A percentile compares a stretch with the other conserved stretches of the same genome.
Evolutionary conservation across 2,113 vertebrate species (phyloP).

Genomic region (Perca fluviatilis): DNA sequence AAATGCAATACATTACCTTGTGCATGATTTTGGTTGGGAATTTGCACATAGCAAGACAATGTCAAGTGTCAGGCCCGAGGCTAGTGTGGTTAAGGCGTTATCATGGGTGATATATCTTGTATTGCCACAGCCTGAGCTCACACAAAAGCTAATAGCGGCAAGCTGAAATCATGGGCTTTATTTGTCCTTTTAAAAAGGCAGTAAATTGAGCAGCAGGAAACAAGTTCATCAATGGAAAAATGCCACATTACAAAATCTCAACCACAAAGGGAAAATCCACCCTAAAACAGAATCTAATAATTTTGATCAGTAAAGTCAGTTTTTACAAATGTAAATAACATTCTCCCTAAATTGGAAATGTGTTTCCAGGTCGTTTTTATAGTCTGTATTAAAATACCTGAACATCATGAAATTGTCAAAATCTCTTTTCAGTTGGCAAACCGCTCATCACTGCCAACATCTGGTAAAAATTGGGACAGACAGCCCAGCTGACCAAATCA

Average conservation of each 20-base stretch:
- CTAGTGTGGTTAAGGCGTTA: not conserved
- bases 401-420: not conserved
- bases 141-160: slow-evolving; percentile 10
- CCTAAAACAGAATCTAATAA: not conserved
- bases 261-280: not conserved
- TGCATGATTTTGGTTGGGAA: not conserved
- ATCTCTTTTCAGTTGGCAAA: not conserved
- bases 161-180: not conserved
- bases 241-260: not conserved
- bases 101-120: not conserved
- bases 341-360: not conserved
- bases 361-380: not conserved
- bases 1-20: too few species aligned
- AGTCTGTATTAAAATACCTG: not conserved
- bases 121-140: slow-evolving; percentile 27
- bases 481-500: not conserved
- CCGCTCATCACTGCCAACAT: not conserved
- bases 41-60: not conserved
- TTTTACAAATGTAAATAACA: not conserved
- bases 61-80: not conserved
- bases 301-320: not conserved
- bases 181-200: not conserved
- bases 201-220: not conserved
- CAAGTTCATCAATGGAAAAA: not conserved
- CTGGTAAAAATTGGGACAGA: not conserved